Evolutionary conservation across 2,113 vertebrate genomes (phyloP).

Genomic region (Alaudala cheleensis): DNA sequence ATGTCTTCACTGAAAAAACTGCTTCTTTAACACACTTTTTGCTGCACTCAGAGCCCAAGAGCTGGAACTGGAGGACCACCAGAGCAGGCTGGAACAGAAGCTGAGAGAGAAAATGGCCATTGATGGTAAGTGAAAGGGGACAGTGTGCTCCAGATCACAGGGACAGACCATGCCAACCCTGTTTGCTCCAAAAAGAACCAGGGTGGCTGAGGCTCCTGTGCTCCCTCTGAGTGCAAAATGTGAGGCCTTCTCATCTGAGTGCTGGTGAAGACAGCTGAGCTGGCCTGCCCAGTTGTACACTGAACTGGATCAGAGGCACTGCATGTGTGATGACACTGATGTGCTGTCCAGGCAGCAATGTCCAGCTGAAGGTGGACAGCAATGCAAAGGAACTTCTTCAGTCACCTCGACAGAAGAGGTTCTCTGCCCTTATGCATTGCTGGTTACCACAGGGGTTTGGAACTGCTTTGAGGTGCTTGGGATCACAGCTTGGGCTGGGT

Average conservation of each 20-base stretch:
- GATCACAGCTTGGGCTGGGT: neutral
- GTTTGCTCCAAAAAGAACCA: neutral
- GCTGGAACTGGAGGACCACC: constrained; percentile 89
- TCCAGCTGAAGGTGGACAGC: neutral
- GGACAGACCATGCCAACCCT: no score
- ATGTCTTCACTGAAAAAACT: neutral
- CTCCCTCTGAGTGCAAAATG: neutral
- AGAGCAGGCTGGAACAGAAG: constrained; percentile 85
- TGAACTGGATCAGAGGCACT: neutral
- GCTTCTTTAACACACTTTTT: neutral
- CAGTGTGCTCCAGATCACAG: neutral
- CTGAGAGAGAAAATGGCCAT: constrained; percentile 80
- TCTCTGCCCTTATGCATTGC: neutral
- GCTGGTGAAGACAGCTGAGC: neutral
- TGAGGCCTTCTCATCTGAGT: neutral
- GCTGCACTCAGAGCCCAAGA: constrained; percentile 83
- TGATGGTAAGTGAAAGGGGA: constrained; percentile 76
- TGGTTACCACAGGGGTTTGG: neutral
- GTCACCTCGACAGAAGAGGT: neutral
- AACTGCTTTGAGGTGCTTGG: neutral
- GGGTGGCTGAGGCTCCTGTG: neutral
- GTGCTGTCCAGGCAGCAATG: neutral
- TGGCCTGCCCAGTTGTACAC: neutral
- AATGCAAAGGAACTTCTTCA: neutral
- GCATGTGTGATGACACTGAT: neutral